Evolutionary conservation across 2,888 invertebrate genomes (phyloP).

Genomic region (Catocala sponsa): DNA sequence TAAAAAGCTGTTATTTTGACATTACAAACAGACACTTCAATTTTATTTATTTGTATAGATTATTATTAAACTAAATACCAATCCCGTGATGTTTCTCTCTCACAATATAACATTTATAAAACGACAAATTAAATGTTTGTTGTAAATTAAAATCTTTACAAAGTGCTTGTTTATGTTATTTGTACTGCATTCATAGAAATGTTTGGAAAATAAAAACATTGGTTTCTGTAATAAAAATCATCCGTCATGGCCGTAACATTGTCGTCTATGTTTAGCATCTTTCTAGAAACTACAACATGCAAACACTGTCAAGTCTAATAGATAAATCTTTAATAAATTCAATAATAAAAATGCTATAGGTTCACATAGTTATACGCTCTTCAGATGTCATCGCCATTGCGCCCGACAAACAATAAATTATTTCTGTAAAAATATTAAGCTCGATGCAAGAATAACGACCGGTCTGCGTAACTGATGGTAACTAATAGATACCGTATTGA

Average conservation of each 20-base stretch:
- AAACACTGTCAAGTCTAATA: slow-evolving; percentile 32
- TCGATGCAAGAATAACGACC: slow-evolving; percentile 40
- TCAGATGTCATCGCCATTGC: slow-evolving; percentile 49
- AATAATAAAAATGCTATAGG: slow-evolving; percentile 46
- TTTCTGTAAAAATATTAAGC: slow-evolving; percentile 40
- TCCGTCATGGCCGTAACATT: slow-evolving; percentile 7
- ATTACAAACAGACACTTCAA: too few species aligned
- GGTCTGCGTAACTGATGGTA: slow-evolving; percentile 37
- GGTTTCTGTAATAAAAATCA: slow-evolving; percentile 12
- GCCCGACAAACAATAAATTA: slow-evolving; percentile 48
- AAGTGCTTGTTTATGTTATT: too few species aligned
- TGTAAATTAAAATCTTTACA: too few species aligned
- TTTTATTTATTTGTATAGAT: too few species aligned
- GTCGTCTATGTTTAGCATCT: slow-evolving; percentile 28
- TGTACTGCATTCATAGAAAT: too few species aligned
- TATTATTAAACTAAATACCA: too few species aligned
- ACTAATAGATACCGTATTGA: slow-evolving; percentile 26
- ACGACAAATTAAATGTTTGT: too few species aligned
- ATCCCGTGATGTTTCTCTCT: too few species aligned
- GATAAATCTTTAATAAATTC: slow-evolving; percentile 51
- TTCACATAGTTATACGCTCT: slow-evolving; percentile 44
- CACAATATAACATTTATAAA: too few species aligned
- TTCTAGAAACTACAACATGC: slow-evolving; percentile 40
- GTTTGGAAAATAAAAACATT: slow-evolving; percentile 16
- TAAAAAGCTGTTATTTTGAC: too few species aligned